Percentiles rank a stretch among this genome's conserved stretches.
Evolutionary conservation across 2,113 vertebrate species (phyloP).

Genomic region (Gallinago undulata): DNA sequence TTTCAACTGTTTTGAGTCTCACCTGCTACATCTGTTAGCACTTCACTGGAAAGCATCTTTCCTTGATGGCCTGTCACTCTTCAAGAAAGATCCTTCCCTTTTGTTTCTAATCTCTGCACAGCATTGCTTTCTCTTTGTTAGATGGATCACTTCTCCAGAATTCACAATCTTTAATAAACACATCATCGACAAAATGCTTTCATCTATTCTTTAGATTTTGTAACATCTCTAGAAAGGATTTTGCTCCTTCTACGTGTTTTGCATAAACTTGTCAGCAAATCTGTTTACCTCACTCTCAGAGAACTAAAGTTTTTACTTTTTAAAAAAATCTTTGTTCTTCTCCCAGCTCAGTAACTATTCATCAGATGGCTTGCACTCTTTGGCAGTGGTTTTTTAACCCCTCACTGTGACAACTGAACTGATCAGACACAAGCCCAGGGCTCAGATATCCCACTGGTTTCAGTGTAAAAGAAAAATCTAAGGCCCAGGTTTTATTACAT

Average conservation of each 20-base stretch:
- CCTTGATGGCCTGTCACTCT: constrained; percentile 61
- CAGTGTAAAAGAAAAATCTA: neutral
- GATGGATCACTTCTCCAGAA: constrained; percentile 55
- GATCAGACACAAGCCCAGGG: neutral
- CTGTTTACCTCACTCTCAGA: constrained; percentile 43
- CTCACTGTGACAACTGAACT: neutral
- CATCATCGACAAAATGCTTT: constrained; percentile 64
- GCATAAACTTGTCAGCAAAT: constrained; percentile 66
- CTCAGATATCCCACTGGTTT: neutral
- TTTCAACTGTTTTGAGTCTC: constrained; percentile 51
- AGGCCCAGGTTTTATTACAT: neutral
- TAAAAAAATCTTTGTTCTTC: constrained; percentile 1
- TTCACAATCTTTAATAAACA: constrained; percentile 68
- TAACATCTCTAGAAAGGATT: constrained; percentile 59
- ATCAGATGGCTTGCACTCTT: neutral
- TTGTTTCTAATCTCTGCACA: constrained; percentile 61
- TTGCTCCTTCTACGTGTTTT: constrained; percentile 42
- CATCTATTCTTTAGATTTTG: constrained; percentile 68
- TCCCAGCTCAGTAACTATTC: constrained; percentile 10
- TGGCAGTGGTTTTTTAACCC: neutral
- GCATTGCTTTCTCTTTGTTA: constrained; percentile 49
- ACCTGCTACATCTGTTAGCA: constrained; percentile 67
- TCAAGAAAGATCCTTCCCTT: constrained; percentile 54
- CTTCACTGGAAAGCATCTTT: constrained; percentile 57
- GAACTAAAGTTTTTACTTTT: constrained; percentile 1